A percentile compares a stretch with the other conserved stretches of the same genome.
Conservation (phyloP, 2,888 invertebrate genomes). For the Pterobdella sp. region DNA sequence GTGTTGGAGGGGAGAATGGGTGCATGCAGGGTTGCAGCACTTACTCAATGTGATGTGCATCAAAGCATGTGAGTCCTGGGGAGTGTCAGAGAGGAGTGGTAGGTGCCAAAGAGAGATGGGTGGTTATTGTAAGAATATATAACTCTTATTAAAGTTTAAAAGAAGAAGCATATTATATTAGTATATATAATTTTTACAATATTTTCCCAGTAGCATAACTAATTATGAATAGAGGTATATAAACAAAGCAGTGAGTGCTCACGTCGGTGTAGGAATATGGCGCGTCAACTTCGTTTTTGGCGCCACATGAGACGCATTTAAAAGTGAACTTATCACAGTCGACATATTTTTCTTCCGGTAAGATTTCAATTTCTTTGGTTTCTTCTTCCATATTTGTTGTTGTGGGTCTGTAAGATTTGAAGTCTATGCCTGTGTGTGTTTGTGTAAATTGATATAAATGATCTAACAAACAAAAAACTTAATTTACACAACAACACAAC, state of each 20-base stretch:
- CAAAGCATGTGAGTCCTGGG: neutral
- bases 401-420: slow-evolving; percentile 51
- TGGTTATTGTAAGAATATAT: too few species aligned
- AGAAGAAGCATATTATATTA: too few species aligned
- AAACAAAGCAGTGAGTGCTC: neutral
- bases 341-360: slow-evolving; percentile 55
- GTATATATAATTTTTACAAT: neutral
- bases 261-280: neutral
- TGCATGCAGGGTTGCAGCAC: slow-evolving; percentile 65
- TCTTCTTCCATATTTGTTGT: slow-evolving; percentile 45
- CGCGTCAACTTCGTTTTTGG: slow-evolving; percentile 48
- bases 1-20: slow-evolving; percentile 59
- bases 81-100: neutral
- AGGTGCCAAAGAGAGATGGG: too few species aligned
- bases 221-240: neutral
- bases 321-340: slow-evolving; percentile 61
- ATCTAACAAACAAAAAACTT: too few species aligned
- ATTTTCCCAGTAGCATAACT: neutral
- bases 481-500: slow-evolving; percentile 7
- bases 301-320: slow-evolving; percentile 51
- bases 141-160: too few species aligned
- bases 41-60: slow-evolving; percentile 54
- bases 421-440: slow-evolving; percentile 52
- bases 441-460: too few species aligned
- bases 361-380: slow-evolving; percentile 45